Evolutionary conservation across 2,797 vertebrate species (phyloP).

Genomic region (Stomatorhinus walkeri): DNA sequence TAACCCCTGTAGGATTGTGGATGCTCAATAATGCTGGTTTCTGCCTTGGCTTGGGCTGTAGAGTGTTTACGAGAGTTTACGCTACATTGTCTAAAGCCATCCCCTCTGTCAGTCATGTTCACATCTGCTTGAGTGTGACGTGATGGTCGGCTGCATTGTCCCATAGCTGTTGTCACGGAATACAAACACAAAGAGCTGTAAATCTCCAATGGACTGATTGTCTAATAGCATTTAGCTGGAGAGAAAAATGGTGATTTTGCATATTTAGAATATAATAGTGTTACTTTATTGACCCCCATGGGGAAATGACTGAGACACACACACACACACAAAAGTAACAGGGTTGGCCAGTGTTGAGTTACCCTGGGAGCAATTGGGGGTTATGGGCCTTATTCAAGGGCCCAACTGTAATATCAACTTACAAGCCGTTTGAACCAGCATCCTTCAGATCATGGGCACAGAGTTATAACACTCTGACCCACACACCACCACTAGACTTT

Average conservation of each 20-base stretch:
- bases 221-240: neutral
- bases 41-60: neutral
- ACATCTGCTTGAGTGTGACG: neutral
- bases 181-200: neutral
- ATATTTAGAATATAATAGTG: neutral
- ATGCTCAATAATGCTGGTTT: neutral
- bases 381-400: neutral
- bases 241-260: neutral
- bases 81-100: neutral
- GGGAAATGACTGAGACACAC: neutral
- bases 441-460: neutral
- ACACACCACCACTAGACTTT: neutral
- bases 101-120: neutral
- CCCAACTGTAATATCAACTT: neutral
- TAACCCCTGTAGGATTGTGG: neutral
- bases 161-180: neutral
- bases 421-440: neutral
- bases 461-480: neutral
- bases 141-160: neutral
- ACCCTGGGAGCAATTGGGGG: neutral
- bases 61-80: neutral
- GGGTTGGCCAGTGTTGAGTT: neutral
- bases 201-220: conserved; percentile 4
- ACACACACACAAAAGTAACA: too few species aligned
- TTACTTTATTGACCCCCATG: neutral